These are phyloP conservation scores for Onychomys leucogaster DNA, from an alignment of 2,797 vertebrate genomes.

Conservation along the genomic window DNA sequence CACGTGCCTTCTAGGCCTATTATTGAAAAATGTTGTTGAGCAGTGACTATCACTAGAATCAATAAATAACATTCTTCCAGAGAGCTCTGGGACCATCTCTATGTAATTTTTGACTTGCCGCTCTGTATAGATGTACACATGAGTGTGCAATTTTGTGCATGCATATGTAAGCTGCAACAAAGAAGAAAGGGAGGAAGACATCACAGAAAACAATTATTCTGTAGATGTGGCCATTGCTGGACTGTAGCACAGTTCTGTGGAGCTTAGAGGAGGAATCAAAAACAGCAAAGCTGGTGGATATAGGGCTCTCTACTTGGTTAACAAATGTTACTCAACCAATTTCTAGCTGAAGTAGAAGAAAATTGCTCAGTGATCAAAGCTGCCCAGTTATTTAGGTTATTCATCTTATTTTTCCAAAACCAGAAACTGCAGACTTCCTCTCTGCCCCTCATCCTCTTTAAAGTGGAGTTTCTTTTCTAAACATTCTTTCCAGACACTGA, in stretches of 20 bases:
- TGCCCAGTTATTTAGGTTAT: slow-evolving; percentile 1
- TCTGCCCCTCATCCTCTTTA: neutral
- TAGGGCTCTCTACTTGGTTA: neutral
- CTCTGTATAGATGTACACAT: neutral
- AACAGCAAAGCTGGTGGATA: neutral
- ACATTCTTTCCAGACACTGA: slow-evolving; percentile 45
- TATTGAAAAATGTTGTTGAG: neutral
- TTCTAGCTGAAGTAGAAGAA: slow-evolving; percentile 12
- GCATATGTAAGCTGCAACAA: neutral
- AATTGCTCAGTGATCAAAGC: neutral
- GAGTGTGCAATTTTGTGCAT: neutral
- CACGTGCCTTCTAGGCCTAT: neutral
- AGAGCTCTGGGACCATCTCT: neutral
- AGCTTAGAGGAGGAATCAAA: neutral
- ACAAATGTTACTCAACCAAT: neutral
- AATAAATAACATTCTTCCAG: neutral
- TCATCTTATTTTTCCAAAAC: neutral
- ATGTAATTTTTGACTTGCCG: neutral
- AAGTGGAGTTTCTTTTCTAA: neutral
- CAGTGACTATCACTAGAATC: neutral
- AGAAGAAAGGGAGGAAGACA: neutral
- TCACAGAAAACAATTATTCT: neutral
- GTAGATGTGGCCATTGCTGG: neutral
- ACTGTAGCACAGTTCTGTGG: neutral
- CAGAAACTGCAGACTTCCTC: slow-evolving; percentile 32